Base-by-base conservation (phyloP, 2,888 invertebrate genomes). In the Calameuta pallipes region DNA sequence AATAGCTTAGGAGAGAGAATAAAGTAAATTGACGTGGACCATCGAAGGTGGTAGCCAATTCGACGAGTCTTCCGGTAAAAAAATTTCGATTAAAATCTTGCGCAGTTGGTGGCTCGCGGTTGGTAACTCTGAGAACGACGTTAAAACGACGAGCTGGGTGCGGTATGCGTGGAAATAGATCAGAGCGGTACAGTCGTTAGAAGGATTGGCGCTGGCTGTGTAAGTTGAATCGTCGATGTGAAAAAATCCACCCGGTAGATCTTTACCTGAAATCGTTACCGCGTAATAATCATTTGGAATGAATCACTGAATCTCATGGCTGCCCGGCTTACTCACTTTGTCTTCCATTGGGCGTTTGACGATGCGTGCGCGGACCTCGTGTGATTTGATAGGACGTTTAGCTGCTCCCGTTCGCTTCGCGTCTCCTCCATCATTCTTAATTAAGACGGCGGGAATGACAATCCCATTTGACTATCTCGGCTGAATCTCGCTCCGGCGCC, bases 371-470 rank as follows among this genome's bases (percentile, higher is more conserved):
- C 23, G 56, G 56, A 56, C 56, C 23, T 9, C 9, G 56, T 56
- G 56, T 56, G 71, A 71, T 71, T 71, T 71, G 56, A 71, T 71
- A 31, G 12, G 34, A 34, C 71, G 78, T 36, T 68, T 56, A 74
- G 33, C 73, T 36, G 76, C 76, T 35, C 36, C 73, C 41, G 76
- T 73, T 37, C 37, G 31, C 31, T 33, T 83, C 77, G 79, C 68
- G 34, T 73, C 76, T 80, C 73, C 73, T 83, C 77, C 78, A 83
- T 85, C 84, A 85, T 85, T 85, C 84, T 84, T 85, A 85, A 85
- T 85, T 85, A 85, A 83, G 85, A 83, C 82, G 79, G 80, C 81
- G 35, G 78, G 78, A 75, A 75, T 75, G 75, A 78, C 74, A 81
- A 79, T 77, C 82, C 81, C 82, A 80, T 86, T 85, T 81, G 82